Percentiles rank a stretch among this genome's conserved stretches.
phyloP scores from a whole-genome alignment of 2,113 vertebrate genomes.

The Heloderma charlesbogerti region DNA sequence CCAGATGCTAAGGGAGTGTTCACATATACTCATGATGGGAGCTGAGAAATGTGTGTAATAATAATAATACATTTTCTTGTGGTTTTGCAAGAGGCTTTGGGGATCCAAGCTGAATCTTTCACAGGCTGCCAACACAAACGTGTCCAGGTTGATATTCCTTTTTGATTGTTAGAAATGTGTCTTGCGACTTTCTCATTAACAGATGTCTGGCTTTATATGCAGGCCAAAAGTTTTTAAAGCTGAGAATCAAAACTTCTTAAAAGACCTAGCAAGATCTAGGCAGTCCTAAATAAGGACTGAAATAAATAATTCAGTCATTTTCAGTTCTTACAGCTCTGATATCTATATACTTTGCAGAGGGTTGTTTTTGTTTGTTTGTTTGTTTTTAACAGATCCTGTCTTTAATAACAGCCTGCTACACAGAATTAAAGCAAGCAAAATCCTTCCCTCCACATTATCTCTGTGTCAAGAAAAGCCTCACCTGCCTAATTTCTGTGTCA shows the following conservation, averaged over 20 bases:
- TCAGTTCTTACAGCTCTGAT: neutral
- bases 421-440: neutral
- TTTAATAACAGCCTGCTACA: neutral
- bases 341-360: neutral
- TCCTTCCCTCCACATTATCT: neutral
- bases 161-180: conserved; percentile 32
- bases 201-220: conserved; percentile 5
- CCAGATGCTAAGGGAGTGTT: conserved; percentile 16
- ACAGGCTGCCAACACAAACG: conserved; percentile 39
- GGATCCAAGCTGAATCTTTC: neutral
- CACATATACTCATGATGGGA: neutral
- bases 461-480: neutral
- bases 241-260: neutral
- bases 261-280: neutral
- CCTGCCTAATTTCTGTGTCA: neutral
- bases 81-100: conserved; percentile 27
- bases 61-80: conserved; percentile 38
- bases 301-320: neutral
- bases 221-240: neutral
- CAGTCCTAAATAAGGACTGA: neutral
- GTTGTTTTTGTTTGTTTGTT: neutral
- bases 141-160: neutral
- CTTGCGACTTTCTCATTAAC: conserved; percentile 3
- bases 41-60: neutral
- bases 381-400: neutral